These are phyloP conservation scores for Tringa solitaria DNA, from an alignment of 2,113 vertebrate genomes.

Conservation along the genomic window DNA sequence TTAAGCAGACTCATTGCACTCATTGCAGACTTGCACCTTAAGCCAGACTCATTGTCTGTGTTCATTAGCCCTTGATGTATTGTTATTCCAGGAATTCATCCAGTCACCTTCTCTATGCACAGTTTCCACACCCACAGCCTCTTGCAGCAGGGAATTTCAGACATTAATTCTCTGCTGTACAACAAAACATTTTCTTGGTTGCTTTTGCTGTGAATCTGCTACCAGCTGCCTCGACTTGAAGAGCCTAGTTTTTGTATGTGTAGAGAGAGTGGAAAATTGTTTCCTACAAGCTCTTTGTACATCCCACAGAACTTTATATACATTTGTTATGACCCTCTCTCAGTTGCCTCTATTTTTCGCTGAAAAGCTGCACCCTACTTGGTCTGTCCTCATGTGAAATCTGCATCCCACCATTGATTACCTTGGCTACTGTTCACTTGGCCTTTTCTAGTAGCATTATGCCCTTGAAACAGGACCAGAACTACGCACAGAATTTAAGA, in stretches of 20 bases:
- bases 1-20: too few species aligned
- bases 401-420: not conserved
- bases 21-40: not conserved
- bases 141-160: not conserved
- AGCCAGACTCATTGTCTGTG: fast-evolving
- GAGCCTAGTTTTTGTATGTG: not conserved
- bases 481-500: not conserved
- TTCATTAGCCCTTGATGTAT: not conserved
- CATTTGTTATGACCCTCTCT: not conserved
- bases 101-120: fast-evolving
- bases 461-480: not conserved
- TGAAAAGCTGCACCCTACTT: not conserved
- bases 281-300: not conserved
- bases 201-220: not conserved
- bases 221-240: not conserved
- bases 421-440: not conserved
- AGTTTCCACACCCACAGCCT: not conserved
- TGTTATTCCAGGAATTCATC: not conserved
- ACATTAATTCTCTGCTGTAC: not conserved
- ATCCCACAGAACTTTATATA: not conserved
- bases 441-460: not conserved
- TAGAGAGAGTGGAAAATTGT: not conserved
- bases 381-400: not conserved
- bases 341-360: not conserved
- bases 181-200: fast-evolving